Conservation (phyloP, 1,140 invertebrate genomes). For the Macrotrachela quadricornifera region DNA sequence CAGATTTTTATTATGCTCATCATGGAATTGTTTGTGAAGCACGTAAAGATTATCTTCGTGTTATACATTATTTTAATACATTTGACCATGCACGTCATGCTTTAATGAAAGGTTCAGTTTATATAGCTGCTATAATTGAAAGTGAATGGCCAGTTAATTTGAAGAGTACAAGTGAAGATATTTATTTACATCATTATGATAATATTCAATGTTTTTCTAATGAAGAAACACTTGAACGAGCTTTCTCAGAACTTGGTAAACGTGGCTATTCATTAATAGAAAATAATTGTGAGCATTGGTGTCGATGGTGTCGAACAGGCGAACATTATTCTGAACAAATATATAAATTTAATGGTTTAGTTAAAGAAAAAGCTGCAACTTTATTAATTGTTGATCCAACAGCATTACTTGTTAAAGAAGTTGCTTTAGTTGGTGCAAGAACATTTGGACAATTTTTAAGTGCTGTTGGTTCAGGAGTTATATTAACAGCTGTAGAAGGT, state of each 20-base stretch:
- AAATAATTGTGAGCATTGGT: conserved; percentile 9
- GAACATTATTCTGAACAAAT: background rate
- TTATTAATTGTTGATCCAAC: background rate
- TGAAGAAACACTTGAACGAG: background rate
- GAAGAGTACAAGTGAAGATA: too few species aligned
- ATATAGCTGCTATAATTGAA: too few species aligned
- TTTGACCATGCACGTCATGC: too few species aligned
- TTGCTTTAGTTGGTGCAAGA: background rate
- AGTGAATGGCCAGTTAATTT: too few species aligned
- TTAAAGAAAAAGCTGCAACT: background rate
- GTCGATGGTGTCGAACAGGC: conserved; percentile 7
- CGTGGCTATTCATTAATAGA: background rate
- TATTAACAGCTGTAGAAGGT: background rate
- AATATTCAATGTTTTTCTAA: too few species aligned
- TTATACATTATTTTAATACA: too few species aligned
- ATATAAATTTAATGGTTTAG: background rate
- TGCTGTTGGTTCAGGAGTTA: background rate
- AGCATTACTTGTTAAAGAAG: background rate
- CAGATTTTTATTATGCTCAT: too few species aligned
- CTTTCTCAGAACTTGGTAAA: background rate
- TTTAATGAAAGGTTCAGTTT: too few species aligned
- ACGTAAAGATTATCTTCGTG: too few species aligned
- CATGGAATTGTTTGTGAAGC: too few species aligned
- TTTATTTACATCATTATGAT: too few species aligned
- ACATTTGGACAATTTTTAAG: background rate